These are phyloP conservation scores for Trogon melanurus DNA, from an alignment of 2,113 vertebrate species.

Conservation along the genomic window DNA sequence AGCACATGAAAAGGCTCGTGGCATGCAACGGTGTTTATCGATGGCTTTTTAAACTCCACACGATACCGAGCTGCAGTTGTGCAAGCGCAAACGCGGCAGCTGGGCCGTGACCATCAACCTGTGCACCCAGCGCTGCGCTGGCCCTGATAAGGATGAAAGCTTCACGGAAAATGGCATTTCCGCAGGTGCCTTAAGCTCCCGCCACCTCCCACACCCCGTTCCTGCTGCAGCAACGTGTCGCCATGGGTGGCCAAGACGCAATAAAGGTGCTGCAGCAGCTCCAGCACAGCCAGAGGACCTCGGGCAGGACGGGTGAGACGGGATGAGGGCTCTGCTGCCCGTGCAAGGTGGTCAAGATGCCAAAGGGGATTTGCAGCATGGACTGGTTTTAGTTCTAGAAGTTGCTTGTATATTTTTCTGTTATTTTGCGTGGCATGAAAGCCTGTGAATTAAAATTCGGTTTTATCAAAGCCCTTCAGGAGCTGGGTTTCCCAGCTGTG, in stretches of 20 bases:
- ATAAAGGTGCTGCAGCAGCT: not conserved
- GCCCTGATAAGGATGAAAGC: not conserved
- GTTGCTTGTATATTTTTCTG: not conserved
- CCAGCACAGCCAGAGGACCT: not conserved
- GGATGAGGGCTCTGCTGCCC: not conserved
- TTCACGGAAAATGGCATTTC: not conserved
- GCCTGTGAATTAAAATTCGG: not conserved
- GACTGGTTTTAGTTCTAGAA: not conserved
- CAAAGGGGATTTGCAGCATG: not conserved
- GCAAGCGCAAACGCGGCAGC: not conserved
- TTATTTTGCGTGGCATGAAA: fast-evolving
- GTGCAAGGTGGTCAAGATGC: fast-evolving
- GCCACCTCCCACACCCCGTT: not conserved
- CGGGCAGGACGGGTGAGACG: fast-evolving
- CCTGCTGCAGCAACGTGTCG: not conserved
- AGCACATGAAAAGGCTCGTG: not conserved
- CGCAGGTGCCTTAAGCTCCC: not conserved
- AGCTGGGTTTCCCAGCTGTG: not conserved
- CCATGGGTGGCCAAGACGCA: fast-evolving
- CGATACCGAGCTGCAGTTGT: not conserved
- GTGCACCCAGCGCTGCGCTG: fast-evolving
- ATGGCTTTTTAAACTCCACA: not conserved
- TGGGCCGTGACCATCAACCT: not conserved
- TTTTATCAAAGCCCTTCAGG: not conserved
- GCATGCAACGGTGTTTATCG: not conserved